Percentiles rank a stretch among this genome's conserved stretches.
Conservation (phyloP, 2,888 invertebrate species). For the Eutolmus rufibarbis region DNA sequence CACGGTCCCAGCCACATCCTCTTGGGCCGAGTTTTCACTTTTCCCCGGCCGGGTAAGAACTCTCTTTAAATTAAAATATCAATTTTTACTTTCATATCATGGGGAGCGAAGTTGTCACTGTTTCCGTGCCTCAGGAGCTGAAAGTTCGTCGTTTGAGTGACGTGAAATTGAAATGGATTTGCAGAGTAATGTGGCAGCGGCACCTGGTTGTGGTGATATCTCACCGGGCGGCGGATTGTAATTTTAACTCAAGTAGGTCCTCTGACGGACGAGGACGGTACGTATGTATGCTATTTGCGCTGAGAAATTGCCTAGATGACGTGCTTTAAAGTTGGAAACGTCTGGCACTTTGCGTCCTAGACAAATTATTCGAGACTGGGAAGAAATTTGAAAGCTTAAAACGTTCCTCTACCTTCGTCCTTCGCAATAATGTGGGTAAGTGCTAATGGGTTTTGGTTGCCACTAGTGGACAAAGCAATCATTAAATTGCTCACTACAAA, state of each 20-base stretch:
- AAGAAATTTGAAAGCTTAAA: neutral
- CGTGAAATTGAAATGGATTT: constrained; percentile 30
- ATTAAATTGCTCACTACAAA: neutral
- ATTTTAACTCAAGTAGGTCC: neutral
- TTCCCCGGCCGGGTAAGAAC: neutral
- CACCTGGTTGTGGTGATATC: constrained; percentile 19
- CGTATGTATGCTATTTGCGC: neutral
- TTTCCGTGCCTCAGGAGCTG: neutral
- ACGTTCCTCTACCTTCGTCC: neutral
- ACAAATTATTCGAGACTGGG: neutral
- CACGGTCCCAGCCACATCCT: neutral
- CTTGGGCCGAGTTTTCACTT: neutral
- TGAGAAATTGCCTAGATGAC: constrained; percentile 3
- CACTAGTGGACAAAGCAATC: neutral
- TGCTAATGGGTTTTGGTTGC: neutral
- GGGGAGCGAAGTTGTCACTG: constrained; percentile 6
- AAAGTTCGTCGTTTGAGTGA: constrained; percentile 3
- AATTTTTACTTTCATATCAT: constrained; percentile 31
- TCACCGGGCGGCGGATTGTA: constrained; percentile 6
- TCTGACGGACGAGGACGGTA: neutral
- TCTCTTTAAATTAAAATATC: constrained; percentile 22
- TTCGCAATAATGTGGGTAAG: neutral
- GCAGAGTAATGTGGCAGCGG: constrained; percentile 8
- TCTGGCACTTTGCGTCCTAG: neutral
- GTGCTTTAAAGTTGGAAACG: neutral